These are phyloP conservation scores for Cephus nigrinus DNA, from an alignment of 2,888 invertebrate genomes.

Conservation along the genomic window DNA sequence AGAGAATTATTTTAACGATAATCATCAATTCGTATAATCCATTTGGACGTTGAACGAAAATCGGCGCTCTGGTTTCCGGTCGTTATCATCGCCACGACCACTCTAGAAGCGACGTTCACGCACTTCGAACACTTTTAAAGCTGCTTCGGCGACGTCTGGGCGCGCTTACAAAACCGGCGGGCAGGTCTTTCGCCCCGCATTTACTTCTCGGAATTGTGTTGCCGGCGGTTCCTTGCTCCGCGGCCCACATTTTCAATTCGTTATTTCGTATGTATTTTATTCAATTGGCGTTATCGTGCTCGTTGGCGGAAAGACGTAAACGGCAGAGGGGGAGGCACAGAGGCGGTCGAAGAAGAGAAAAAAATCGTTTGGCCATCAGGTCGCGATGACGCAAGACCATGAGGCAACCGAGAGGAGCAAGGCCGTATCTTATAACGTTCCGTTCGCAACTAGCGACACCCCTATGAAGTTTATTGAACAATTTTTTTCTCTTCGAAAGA, in stretches of 20 bases:
- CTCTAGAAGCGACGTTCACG: neutral
- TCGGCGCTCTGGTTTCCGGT: neutral
- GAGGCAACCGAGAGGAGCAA: neutral
- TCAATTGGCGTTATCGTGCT: neutral
- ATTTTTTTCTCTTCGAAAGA: neutral
- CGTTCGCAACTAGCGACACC: neutral
- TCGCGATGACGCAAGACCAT: neutral
- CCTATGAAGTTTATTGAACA: neutral
- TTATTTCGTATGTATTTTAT: neutral
- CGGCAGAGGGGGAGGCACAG: neutral
- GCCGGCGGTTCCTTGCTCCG: neutral
- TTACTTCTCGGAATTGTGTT: neutral
- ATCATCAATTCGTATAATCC: neutral
- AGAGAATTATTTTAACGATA: neutral
- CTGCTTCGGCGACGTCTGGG: neutral
- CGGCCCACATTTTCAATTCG: neutral
- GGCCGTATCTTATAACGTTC: neutral
- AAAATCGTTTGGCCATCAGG: slow-evolving; percentile 10
- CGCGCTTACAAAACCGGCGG: neutral
- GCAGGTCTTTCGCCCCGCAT: neutral
- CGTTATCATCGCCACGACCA: neutral
- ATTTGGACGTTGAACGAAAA: neutral
- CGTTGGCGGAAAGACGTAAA: slow-evolving; percentile 11
- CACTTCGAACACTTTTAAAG: neutral
- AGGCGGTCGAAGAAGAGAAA: neutral